A percentile compares a stretch with the other conserved stretches of the same genome.
Evolutionary conservation across 2,888 invertebrate genomes (phyloP).

Genomic region (Andrena minutula): DNA sequence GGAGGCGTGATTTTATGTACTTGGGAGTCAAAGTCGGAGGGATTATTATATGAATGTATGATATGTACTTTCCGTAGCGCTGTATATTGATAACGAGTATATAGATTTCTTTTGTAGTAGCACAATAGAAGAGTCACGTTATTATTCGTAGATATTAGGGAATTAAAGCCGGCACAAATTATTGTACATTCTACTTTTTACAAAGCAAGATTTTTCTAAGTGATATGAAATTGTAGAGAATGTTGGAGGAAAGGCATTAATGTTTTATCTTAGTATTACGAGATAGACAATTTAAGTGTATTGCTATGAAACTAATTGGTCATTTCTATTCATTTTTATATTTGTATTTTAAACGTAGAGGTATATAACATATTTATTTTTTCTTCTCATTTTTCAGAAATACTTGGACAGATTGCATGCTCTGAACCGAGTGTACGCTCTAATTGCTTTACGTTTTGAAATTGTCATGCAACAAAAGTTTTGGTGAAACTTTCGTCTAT

Average conservation of each 20-base stretch:
- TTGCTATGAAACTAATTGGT: conserved; percentile 23
- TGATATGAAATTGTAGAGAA: conserved; percentile 19
- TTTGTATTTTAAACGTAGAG: not conserved
- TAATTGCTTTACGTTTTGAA: conserved; percentile 78
- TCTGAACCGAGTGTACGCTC: conserved; percentile 79
- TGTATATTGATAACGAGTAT: conserved; percentile 21
- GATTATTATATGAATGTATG: conserved; percentile 1
- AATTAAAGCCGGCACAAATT: conserved; percentile 43
- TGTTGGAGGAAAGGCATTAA: not conserved
- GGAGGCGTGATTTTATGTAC: not conserved
- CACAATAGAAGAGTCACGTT: conserved; percentile 13
- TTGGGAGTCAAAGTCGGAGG: not conserved
- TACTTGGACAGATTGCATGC: conserved; percentile 81
- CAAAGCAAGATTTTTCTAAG: conserved; percentile 40
- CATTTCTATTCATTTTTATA: conserved; percentile 24
- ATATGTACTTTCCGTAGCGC: not conserved
- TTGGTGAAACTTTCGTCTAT: conserved; percentile 63
- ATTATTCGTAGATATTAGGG: conserved; percentile 19
- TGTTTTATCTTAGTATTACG: conserved; percentile 9
- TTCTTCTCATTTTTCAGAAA: conserved; percentile 77
- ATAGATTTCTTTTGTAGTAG: conserved; percentile 23
- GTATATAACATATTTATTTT: conserved; percentile 37
- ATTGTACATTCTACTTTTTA: conserved; percentile 48
- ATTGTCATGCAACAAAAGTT: conserved; percentile 76
- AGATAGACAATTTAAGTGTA: conserved; percentile 28